Evolutionary conservation across 1,140 invertebrate genomes (phyloP), one percentile per base, ranked within the genome.

Genomic region (Globodera rostochiensis): DNA sequence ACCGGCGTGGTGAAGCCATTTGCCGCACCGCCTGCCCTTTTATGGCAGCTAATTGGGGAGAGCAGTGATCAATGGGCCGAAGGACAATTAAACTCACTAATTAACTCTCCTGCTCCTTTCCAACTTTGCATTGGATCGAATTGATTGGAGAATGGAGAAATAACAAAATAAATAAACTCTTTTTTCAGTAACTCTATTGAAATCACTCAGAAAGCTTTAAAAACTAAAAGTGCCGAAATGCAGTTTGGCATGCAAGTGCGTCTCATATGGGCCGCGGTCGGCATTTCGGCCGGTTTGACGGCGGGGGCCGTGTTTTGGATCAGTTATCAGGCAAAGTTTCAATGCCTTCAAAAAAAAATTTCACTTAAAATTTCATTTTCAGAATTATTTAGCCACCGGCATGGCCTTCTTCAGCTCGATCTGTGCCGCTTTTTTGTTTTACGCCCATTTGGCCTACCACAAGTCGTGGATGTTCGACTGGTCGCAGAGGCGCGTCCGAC

Each of bases 401-500:
- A 64, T 86, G 53, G 86, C 86, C 21, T 78, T 86, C 69, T 86
- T 86, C 66, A 82, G 78, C 50, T 86, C 86, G 25, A 19, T 87
- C 4, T 87, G 84, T 66, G 86, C 86, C 21, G 50, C 73, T 21
- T 87, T 71, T 50, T 79, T 87, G 21, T 81, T 84, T 53, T 87
- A 86, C 76, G 71, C 81, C 21, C 86, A 86, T 71, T 80, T 75
- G 50, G 81, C 86, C 4, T 86, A 86, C 73, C 82, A 86, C 74
- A 85, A 85, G 77, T 71, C 66, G 9, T 84, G 82, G 85, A 81
- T 87, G 74, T 66, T 80, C 50, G 74, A 87, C 25, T 86, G 86
- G 86, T 84, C 84, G 1, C 47, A 67, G 11, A 66, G 45, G n/a
- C 82, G 81, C 45, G 36, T 84, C 67, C 60, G 49, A 49, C 25